Evolutionary conservation across 2,797 vertebrate genomes (phyloP).

Genomic region (Podarcis lilfordi): DNA sequence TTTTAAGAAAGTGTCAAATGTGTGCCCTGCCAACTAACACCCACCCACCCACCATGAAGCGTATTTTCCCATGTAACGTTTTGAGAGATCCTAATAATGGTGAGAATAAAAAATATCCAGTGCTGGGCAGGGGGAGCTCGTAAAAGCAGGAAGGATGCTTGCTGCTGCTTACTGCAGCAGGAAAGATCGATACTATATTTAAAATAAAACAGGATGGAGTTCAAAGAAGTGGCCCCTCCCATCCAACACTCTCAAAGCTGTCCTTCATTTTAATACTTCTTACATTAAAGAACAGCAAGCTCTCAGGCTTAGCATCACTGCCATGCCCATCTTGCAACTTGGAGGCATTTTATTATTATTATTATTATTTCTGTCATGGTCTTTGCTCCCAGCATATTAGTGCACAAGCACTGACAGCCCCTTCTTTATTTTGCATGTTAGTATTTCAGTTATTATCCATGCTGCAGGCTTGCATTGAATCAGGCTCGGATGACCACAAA

Average conservation of each 20-base stretch:
- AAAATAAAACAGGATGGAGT: conserved; percentile 12
- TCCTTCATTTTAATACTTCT: conserved; percentile 13
- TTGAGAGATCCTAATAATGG: neutral
- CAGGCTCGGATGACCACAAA: neutral
- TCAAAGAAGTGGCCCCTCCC: neutral
- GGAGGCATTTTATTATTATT: neutral
- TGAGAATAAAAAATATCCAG: neutral
- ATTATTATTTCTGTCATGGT: neutral
- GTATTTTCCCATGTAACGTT: neutral
- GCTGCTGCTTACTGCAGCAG: neutral
- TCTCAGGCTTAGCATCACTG: neutral
- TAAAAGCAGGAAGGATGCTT: conserved; percentile 1
- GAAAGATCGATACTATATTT: conserved; percentile 4
- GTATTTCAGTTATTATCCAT: neutral
- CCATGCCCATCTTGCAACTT: neutral
- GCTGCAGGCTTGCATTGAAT: neutral
- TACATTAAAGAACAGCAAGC: neutral
- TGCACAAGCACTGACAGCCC: neutral
- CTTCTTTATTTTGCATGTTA: neutral
- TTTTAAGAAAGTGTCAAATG: neutral
- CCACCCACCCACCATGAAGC: too few species aligned
- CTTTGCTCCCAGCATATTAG: neutral
- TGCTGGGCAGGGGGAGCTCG: too few species aligned
- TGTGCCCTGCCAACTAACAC: neutral
- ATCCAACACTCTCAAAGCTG: neutral